Evolutionary conservation across 2,797 vertebrate species (phyloP).

Genomic region (Chaetodon trifasciatus): DNA sequence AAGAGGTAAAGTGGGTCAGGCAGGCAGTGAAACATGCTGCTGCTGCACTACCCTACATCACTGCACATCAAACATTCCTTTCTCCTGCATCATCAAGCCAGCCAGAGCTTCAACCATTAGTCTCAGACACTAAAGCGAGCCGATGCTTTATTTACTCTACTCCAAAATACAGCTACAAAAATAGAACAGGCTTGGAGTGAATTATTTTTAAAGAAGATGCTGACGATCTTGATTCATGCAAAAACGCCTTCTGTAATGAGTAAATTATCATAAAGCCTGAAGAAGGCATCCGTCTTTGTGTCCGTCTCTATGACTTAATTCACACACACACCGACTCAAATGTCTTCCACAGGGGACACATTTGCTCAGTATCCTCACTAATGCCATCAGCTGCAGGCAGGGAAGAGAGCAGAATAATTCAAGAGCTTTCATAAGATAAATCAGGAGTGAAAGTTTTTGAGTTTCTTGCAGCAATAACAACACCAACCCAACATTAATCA

Average conservation of each 20-base stretch:
- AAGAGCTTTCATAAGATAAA: conserved; percentile 36
- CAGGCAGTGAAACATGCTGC: conserved; percentile 64
- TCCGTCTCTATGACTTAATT: background rate
- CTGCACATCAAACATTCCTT: conserved; percentile 55
- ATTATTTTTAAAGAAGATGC: background rate
- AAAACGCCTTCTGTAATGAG: conserved; percentile 16
- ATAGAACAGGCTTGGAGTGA: conserved; percentile 35
- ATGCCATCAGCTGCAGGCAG: conserved; percentile 51
- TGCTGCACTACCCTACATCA: conserved; percentile 58
- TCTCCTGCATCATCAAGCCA: conserved; percentile 55
- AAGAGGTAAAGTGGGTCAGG: conserved; percentile 79
- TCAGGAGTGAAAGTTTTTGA: conserved; percentile 2
- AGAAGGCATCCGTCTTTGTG: conserved; percentile 21
- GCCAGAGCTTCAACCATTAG: conserved; percentile 30
- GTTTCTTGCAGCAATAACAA: conserved; percentile 17
- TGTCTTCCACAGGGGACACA: conserved; percentile 27
- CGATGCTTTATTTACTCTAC: conserved; percentile 30
- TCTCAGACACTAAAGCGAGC: conserved; percentile 19
- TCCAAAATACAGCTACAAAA: conserved; percentile 37
- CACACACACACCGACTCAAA: background rate
- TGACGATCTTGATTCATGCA: conserved; percentile 17
- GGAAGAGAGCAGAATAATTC: conserved; percentile 47
- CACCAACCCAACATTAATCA: background rate
- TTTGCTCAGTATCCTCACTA: conserved; percentile 47
- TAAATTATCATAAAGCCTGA: conserved; percentile 38